Conservation (phyloP, 2,888 invertebrate species). For the Synergus itoensis region DNA sequence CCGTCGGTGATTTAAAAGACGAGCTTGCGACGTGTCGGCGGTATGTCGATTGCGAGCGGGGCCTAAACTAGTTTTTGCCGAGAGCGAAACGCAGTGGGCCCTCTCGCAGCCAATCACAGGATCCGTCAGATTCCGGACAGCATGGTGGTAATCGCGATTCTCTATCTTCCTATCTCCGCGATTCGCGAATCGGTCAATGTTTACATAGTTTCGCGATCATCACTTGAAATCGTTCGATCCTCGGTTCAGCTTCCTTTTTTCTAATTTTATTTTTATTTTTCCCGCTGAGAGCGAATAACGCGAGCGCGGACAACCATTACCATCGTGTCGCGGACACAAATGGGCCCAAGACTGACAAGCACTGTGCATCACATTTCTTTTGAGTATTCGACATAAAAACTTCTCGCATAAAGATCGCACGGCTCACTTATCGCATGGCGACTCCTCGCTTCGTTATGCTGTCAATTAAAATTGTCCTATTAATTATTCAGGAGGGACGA, state of each 20-base stretch:
- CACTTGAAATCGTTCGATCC: slow-evolving; percentile 45
- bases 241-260: neutral
- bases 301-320: slow-evolving; percentile 26
- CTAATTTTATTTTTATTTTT: neutral
- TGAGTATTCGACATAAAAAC: slow-evolving; percentile 13
- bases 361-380: slow-evolving; percentile 16
- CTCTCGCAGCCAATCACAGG: slow-evolving; percentile 53
- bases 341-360: slow-evolving; percentile 32
- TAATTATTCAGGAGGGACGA: slow-evolving; percentile 35
- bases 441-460: slow-evolving; percentile 35
- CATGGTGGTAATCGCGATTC: slow-evolving; percentile 7
- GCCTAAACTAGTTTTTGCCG: slow-evolving; percentile 67
- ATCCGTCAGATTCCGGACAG: slow-evolving; percentile 41
- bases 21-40: slow-evolving; percentile 72
- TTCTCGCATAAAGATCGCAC: slow-evolving; percentile 40
- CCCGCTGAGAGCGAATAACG: slow-evolving; percentile 4
- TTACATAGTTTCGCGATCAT: slow-evolving; percentile 46
- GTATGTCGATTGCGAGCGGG: slow-evolving; percentile 64
- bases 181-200: slow-evolving; percentile 1
- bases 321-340: slow-evolving; percentile 23
- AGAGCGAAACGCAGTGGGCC: slow-evolving; percentile 61
- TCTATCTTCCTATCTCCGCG: slow-evolving; percentile 5
- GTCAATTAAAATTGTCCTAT: slow-evolving; percentile 42
- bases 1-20: slow-evolving; percentile 73
- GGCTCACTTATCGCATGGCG: slow-evolving; percentile 35